Base-by-base conservation (phyloP, 1,140 invertebrate genomes). In the Euura lappo region DNA sequence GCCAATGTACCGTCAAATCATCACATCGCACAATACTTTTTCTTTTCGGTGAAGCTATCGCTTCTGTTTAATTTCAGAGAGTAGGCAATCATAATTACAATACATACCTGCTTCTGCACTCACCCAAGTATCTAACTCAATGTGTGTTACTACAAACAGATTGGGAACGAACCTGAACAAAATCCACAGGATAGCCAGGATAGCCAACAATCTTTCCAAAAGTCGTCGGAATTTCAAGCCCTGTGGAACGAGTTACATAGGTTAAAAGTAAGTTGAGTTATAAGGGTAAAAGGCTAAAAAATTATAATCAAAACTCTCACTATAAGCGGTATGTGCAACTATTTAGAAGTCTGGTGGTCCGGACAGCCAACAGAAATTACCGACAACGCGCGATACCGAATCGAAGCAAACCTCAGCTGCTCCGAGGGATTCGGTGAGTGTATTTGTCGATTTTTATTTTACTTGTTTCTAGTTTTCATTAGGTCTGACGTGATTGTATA, bases 221-320 rank as follows among this genome's bases (percentile, higher is more conserved):
- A 10, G 42, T 28, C 66, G 42, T 42, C 66, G 10, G 66, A 68
- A 28, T 87, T 85, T 45, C 85, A 87, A 66, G 78, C 80, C 4
- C 51, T 87, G 7, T 87, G 86, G 86, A 85, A 86, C 28, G 86
- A 87, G 51, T 78, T 86, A 11, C 80, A 86, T n/a, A 83, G 82
- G 67, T 72, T 77, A 42, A 73, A 84, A 77, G 82, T 80, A 68
- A 68, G 44, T 68, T 68, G 8, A 13, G 66, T 42, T 28, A 28
- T 28, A 64, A 10, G 8, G n/a, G n/a, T n/a, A n/a, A n/a, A n/a
- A n/a, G n/a, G n/a, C n/a, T n/a, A n/a, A n/a, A n/a, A 4, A 28
- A 68, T 60, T 11, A 8, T n/a, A 60, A 8, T 60, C 51, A 60
- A 60, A 60, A 11, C 10, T 60, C 51, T 60, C 13, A 60, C 5